Conservation (phyloP, 2,113 vertebrate genomes). For the Hystrix brachyura region DNA sequence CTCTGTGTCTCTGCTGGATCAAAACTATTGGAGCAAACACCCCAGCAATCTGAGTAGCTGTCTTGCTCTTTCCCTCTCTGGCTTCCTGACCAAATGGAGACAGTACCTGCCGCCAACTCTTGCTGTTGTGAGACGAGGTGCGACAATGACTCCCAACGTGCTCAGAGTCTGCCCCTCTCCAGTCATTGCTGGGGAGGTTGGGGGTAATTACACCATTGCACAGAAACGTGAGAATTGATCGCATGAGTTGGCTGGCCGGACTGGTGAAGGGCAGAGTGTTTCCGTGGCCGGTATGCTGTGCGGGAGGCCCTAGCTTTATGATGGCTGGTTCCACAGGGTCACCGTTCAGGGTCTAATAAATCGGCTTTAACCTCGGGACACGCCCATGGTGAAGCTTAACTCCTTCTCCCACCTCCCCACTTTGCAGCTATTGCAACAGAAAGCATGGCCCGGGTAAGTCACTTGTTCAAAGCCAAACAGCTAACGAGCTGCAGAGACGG, state of each 20-base stretch:
- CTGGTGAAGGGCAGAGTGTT: not conserved
- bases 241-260: not conserved
- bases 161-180: accelerated
- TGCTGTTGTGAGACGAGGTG: not conserved
- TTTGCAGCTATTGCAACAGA: not conserved
- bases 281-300: not conserved
- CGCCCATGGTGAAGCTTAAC: accelerated
- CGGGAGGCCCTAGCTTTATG: not conserved
- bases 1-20: not conserved
- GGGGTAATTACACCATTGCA: accelerated
- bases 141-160: accelerated
- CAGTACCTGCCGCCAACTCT: not conserved
- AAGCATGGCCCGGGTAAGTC: not conserved
- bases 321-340: accelerated
- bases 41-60: too few relatives aligned
- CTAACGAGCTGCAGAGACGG: not conserved
- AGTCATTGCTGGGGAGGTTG: too few relatives aligned
- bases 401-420: accelerated
- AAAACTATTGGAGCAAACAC: not conserved
- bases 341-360: not conserved
- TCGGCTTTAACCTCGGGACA: not conserved
- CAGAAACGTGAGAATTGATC: not conserved
- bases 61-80: not conserved
- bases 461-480: not conserved
- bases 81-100: not conserved